Evolutionary conservation across 2,113 vertebrate species (phyloP).

Genomic region (Pangasianodon hypophthalmus): DNA sequence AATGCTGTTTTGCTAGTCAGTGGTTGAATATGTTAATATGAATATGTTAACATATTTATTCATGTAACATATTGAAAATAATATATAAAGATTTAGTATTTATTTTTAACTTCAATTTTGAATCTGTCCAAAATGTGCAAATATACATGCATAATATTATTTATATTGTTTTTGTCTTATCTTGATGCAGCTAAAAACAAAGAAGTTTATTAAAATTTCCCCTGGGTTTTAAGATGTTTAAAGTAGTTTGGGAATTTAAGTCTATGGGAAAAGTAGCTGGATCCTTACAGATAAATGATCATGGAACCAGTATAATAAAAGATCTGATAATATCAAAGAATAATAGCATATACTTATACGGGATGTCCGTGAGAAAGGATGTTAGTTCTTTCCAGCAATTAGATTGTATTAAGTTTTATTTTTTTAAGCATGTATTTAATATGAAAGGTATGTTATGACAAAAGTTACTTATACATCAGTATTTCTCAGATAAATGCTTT

Average conservation of each 20-base stretch:
- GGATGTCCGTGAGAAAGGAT: not conserved
- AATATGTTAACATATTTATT: not conserved
- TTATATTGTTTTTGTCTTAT: not conserved
- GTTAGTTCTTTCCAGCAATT: not conserved
- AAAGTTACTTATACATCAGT: not conserved
- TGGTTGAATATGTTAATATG: not conserved
- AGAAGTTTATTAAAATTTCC: not conserved
- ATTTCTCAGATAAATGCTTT: not conserved
- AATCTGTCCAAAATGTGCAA: not conserved
- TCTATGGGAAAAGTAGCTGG: not conserved
- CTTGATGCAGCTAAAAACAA: not conserved
- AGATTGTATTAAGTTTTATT: not conserved
- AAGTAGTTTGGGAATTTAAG: not conserved
- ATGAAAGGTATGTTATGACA: not conserved
- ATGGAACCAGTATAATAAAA: not conserved
- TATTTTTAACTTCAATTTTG: not conserved
- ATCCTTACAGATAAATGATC: not conserved
- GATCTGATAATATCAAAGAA: not conserved
- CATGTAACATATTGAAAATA: not conserved
- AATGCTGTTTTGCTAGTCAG: not conserved
- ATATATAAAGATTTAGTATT: not conserved
- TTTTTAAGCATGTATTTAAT: not conserved
- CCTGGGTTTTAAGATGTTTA: not conserved
- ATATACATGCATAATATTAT: not conserved
- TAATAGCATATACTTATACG: not conserved